Evolutionary conservation across 2,888 invertebrate genomes (phyloP), one percentile per base, ranked within the genome.

Genomic region (Ditula angustiorana): DNA sequence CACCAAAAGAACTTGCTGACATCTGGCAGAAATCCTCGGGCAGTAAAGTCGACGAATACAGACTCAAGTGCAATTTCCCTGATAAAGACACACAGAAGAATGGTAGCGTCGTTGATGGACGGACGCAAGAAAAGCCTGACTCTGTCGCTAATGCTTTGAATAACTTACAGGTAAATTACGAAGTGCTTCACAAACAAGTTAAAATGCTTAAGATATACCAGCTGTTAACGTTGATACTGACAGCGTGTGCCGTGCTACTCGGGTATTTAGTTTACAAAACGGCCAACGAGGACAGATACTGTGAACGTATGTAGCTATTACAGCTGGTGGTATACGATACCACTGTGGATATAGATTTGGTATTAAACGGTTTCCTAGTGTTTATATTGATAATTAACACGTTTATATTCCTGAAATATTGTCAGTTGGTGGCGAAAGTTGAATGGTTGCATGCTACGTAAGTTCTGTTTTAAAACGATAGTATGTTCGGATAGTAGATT

Each of bases 11-110:
- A 72, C 83, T 97, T 5, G 81, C 94, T 0, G 96, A 96, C 8
- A 85, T 98, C 61, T 97, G 97, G 97, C 96, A 96, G 69, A 90
- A 92, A 8, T 93, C 93, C 0, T 92, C 93, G 0, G 90, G 92
- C 5, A 94, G 93, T 74, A 94, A 94, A 73, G 93, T 96, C 0
- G 95, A 96, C 64, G 96, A 96, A 74, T 96, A 96, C 81, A 94
- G 96, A 60, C 82, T 97, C 0, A 94, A 95, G 73, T 97, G 97
- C 75, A 91, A 94, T 5, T 94, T 95, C 74, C 91, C 92, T 0
- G 86, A 90, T 71, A 93, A 87, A 56, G 88, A 88, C 23, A 55
- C 85, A 44, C 72, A 83, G 0, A 90, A 81, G 55, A 89, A 88
- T n/a, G 88, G 87, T 0, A 85, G 74, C 0, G 16, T 85, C 0